Evolutionary conservation across 1,140 invertebrate genomes (phyloP), one percentile per base, ranked within the genome.

Genomic region (Sarcophaga peregrina): DNA sequence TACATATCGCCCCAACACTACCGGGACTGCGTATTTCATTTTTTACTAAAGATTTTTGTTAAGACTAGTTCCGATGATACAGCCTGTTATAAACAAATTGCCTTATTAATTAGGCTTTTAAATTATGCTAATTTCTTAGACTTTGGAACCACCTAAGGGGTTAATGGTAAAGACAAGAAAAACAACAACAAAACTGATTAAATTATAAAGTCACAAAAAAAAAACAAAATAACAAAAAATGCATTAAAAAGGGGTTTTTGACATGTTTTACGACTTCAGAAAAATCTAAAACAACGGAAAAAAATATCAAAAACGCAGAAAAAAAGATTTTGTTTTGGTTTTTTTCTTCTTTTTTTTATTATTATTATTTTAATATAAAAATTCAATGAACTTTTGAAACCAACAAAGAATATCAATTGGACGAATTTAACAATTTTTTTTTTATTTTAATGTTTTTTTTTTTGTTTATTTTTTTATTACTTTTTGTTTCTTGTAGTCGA

Each of bases 241-340:
- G 62, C 62, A 68, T 68, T 68, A 68, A 58, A 58, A 58, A 68
- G 62, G 62, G 62, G 62, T 68, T 68, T 68, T 68, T 68, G 62
- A 68, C 62, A 68, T 68, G 17, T 68, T 68, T 68, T 25, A 68
- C 17, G 62, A 68, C 62, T 68, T 68, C 62, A 68, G 62, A 68
- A 68, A 68, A 68, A 68, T 68, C 62, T 68, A 68, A 68, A 68
- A 68, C 17, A 68, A 68, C n/a, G 20, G 20, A 68, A 25, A 20
- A 68, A 52, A 68, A 68, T 68, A 68, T 20, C 3, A 20, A 68
- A 68, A 68, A 68, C n/a, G 54, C 54, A 62, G n/a, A 62, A 62
- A 62, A 13, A 62, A 68, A 68, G 62, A 68, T 68, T 68, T 68
- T 52, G 50, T 68, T 68, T 20, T 37, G 25, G 1, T 37, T 37